Base-by-base conservation (phyloP, 2,113 vertebrate species). In the Phaetusa simplex region DNA sequence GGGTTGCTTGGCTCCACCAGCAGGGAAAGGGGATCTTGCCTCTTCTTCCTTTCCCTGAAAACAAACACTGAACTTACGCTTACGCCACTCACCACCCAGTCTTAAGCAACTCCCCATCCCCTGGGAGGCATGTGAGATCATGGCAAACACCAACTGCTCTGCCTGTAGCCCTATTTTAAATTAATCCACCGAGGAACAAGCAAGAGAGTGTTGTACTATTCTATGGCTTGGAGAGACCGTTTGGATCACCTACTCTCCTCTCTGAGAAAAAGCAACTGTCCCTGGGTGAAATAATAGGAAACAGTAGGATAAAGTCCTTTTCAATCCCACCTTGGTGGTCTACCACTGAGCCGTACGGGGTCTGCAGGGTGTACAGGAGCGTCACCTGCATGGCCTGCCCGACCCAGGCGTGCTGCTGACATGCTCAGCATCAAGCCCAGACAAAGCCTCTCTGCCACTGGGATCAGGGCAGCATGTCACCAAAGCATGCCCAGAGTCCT, bases 261-360 rank as follows among this genome's bases (percentile, higher is more conserved):
- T 66, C 47, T 29, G 36, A 55, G 59, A 42, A 61, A 73, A 62
- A 50, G 8, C 26, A 34, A 4, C 19, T 43, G 11, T 55, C 20
- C 13, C 16, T 61, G 19, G 21, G 67, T 50, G 9, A 74, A 74
- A 30, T 29, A 34, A 38, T 9, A 45, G 13, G 36, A 19, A 45
- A 45, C 5, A 50, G 36, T 1, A 62, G 30, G 23, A 74, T 11
- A 55, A 67, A 49, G 14, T 38, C 20, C 10, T 66, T 59, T 59
- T 20, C 26, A 47, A 3, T 47, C 14, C 21, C 36, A 4, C 14
- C 29, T 69, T 53, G 21, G 12, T 32, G 17, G 15, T 56, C 70
- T 14, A 12, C 11, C 14, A 6, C n/a, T 5, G n/a, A 81, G 53
- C 42, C 0, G 0, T 20, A 12, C 0, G 0, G 49, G 70, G 15